These are phyloP conservation scores for Cydia strobilella DNA, from an alignment of 1,140 invertebrate genomes.

Conservation along the genomic window DNA sequence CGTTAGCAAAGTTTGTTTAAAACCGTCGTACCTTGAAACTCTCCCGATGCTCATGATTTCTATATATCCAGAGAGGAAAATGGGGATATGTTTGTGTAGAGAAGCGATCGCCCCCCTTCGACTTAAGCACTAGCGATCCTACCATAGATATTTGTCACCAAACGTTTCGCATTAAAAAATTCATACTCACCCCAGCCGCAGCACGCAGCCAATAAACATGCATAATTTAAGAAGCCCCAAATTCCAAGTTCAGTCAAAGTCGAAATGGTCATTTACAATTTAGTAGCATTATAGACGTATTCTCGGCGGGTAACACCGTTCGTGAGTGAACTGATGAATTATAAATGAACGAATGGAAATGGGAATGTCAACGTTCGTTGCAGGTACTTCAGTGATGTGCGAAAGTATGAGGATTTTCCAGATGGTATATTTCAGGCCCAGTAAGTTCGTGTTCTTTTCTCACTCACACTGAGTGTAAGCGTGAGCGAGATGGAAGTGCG, in stretches of 20 bases:
- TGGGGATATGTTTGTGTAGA: too few species aligned
- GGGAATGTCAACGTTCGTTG: constrained; percentile 33
- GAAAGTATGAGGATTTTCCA: neutral
- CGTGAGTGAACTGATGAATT: constrained; percentile 59
- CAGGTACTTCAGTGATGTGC: constrained; percentile 17
- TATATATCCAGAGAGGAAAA: too few species aligned
- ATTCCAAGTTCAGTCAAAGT: constrained; percentile 67
- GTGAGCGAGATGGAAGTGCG: too few species aligned
- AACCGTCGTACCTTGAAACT: too few species aligned
- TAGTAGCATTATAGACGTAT: constrained; percentile 68
- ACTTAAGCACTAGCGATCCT: too few species aligned
- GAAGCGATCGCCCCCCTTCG: too few species aligned
- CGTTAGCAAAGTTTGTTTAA: too few species aligned
- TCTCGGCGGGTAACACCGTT: constrained; percentile 38
- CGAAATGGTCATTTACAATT: constrained; percentile 69
- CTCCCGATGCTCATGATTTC: too few species aligned
- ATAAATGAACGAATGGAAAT: constrained; percentile 47
- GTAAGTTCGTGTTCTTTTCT: too few species aligned
- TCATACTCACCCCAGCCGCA: constrained; percentile 46
- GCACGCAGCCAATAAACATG: constrained; percentile 62
- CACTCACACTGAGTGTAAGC: too few species aligned
- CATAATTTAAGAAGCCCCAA: constrained; percentile 64
- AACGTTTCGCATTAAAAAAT: constrained; percentile 45
- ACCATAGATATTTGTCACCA: neutral
- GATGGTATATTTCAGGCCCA: neutral